phyloP scores from a whole-genome alignment of 2,888 invertebrate genomes.

The Aspidiotus rigidus region DNA sequence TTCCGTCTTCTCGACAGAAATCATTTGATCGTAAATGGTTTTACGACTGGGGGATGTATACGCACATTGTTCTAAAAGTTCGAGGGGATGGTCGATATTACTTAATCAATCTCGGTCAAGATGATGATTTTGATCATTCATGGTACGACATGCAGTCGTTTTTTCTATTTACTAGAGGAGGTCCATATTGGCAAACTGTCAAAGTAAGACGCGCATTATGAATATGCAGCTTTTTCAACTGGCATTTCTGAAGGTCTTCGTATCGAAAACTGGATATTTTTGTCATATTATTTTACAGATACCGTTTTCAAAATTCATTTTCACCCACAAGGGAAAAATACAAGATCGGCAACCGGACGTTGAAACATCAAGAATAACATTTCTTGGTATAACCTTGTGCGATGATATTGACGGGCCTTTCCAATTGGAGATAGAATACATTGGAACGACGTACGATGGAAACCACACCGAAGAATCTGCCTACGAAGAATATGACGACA shows the following conservation, averaged over 20 bases:
- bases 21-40: conserved; percentile 65
- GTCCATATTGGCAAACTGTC: conserved; percentile 94
- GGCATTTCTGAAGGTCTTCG: background rate
- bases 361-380: conserved; percentile 53
- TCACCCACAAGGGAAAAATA: conserved; percentile 70
- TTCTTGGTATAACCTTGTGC: conserved; percentile 71
- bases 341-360: conserved; percentile 70
- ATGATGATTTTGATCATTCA: conserved; percentile 69
- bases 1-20: conserved; percentile 50
- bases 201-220: conserved; percentile 50
- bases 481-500: conserved; percentile 76
- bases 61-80: conserved; percentile 63
- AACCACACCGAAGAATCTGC: conserved; percentile 75
- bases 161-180: conserved; percentile 84
- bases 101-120: conserved; percentile 64
- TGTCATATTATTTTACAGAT: conserved; percentile 53
- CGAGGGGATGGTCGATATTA: conserved; percentile 93
- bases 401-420: conserved; percentile 78
- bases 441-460: conserved; percentile 76
- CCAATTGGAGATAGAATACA: conserved; percentile 81
- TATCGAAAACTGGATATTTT: background rate
- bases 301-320: conserved; percentile 86
- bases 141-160: conserved; percentile 85
- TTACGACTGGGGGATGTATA: conserved; percentile 69
- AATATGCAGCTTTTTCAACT: background rate